Conservation (phyloP, 1,140 invertebrate genomes). For the Steinernema khuongi region DNA sequence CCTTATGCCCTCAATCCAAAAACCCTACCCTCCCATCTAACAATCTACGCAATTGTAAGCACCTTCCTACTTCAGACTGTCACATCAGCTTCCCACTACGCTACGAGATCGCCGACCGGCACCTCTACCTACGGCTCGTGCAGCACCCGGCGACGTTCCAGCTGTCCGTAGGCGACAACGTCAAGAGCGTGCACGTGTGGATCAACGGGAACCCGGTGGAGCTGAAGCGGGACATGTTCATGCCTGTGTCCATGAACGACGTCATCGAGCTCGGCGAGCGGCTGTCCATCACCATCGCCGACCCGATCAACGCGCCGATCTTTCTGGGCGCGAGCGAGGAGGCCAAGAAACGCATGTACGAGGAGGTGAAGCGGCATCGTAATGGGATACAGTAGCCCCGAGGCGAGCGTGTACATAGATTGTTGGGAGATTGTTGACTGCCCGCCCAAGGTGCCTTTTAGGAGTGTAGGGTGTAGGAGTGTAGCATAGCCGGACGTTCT, state of each 20-base stretch:
- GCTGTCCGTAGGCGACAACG: not conserved
- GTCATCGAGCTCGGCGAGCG: not conserved
- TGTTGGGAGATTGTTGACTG: not conserved
- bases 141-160: not conserved
- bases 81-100: conserved; percentile 10
- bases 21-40: no score
- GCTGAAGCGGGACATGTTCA: not conserved
- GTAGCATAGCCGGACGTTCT: not conserved
- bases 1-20: no score
- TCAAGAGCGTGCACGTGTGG: not conserved
- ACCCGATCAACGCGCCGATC: not conserved
- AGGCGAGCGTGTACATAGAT: not conserved
- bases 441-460: not conserved
- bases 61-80: not conserved
- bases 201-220: not conserved
- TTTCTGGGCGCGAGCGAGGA: not conserved
- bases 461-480: not conserved
- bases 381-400: not conserved
- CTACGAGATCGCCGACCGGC: not conserved
- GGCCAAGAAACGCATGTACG: not conserved
- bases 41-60: no score
- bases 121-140: not conserved
- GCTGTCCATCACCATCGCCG: not conserved
- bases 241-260: conserved; percentile 3
- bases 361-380: not conserved